Base-by-base conservation (phyloP, 2,888 invertebrate genomes). In the Dryadula phaetusa region DNA sequence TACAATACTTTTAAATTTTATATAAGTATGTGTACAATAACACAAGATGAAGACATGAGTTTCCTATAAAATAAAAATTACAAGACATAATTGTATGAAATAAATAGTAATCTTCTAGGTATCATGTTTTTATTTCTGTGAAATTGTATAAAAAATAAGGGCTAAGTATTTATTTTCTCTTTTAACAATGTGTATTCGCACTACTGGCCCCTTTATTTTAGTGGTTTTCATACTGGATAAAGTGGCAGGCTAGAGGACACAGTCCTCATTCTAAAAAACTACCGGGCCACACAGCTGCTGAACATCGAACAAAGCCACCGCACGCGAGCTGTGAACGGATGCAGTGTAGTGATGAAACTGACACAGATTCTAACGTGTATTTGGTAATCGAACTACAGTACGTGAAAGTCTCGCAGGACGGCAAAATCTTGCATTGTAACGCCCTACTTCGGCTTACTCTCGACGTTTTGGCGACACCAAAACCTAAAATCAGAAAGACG, bases 341-440 rank as follows among this genome's bases (percentile, higher is more conserved):
- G 69, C 89, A 86, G 85, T 81, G 82, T 82, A 80, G 86, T 92
- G 92, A 92, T 90, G 92, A 92, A 91, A 91, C 88, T 90, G 92
- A 91, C 92, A 92, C 90, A 92, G 90, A 90, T 92, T 91, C 92
- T 91, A 91, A 90, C 88, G 87, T 85, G 87, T 86, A 90, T 92
- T 92, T 92, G 90, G 92, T 91, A 92, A 92, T 92, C 90, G 87
- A 88, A 90, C 85, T 85, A 85, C 87, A 85, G 85, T 83, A 85
- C 90, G 91, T 90, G 91, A 92, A 92, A 92, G 92, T 91, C 90
- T 87, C 87, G 80, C 87, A 89, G 88, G 90, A 88, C 88, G 84
- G 87, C 80, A 81, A 72, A 72, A 85, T 85, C 87, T 90, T 87
- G 84, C 82, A 87, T 88, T 88, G 87, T 89, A 82, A 81, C 83